phyloP scores from a whole-genome alignment of 2,113 vertebrate genomes.

The Pituophis catenifer region DNA sequence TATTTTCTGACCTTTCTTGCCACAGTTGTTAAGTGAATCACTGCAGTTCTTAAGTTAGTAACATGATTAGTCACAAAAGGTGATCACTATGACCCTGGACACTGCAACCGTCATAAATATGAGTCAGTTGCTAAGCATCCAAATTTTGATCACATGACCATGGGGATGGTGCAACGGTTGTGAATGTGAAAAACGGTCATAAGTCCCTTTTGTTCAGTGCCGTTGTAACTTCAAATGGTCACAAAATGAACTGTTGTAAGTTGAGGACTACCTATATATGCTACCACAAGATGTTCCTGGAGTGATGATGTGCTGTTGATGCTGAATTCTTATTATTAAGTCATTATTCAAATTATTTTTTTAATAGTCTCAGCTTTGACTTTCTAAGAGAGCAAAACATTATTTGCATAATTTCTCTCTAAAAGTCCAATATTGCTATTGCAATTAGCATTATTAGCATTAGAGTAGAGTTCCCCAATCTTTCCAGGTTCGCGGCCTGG shows the following conservation, averaged over 20 bases:
- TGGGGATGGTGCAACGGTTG: not conserved
- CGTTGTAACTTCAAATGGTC: not conserved
- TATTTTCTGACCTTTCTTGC: not conserved
- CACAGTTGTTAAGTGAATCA: not conserved
- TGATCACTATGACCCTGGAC: no score
- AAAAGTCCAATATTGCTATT: not conserved
- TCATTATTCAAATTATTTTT: slow-evolving; percentile 9
- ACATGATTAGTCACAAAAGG: not conserved
- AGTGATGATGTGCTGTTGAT: not conserved
- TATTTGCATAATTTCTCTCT: not conserved
- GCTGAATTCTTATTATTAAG: not conserved
- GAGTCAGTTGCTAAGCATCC: not conserved
- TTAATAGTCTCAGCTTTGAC: not conserved
- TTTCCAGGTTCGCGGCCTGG: rapidly evolving
- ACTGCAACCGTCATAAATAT: not conserved
- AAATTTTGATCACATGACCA: not conserved
- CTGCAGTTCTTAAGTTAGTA: no score
- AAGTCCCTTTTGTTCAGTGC: not conserved
- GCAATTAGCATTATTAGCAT: not conserved
- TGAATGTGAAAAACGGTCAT: not conserved
- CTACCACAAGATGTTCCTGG: not conserved
- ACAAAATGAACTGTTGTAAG: no score
- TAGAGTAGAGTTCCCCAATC: no score
- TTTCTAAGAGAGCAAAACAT: not conserved
- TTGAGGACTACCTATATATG: not conserved